These are phyloP conservation scores for Thalassarche chlororhynchos DNA, from an alignment of 2,113 vertebrate species.

Conservation along the genomic window DNA sequence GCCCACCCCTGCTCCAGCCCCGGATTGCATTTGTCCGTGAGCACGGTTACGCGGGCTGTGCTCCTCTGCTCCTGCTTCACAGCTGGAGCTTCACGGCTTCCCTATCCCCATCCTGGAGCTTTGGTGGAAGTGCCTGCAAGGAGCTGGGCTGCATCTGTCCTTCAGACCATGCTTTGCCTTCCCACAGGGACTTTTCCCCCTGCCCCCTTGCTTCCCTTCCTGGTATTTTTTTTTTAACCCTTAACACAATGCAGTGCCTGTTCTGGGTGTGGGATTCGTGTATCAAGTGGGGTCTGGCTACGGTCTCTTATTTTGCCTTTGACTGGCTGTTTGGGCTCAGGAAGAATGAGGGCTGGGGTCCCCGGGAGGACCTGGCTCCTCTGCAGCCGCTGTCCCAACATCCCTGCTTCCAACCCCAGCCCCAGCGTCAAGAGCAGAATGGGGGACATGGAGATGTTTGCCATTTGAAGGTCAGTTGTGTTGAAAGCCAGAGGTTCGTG, in stretches of 20 bases:
- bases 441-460: not conserved
- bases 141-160: not conserved
- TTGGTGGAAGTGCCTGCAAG: not conserved
- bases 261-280: not conserved
- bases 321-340: not conserved
- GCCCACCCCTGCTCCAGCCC: not conserved
- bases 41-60: rapidly evolving
- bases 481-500: not conserved
- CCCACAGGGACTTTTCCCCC: not conserved
- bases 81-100: not conserved
- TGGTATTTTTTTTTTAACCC: not conserved
- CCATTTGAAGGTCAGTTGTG: not conserved
- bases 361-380: not conserved
- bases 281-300: not conserved
- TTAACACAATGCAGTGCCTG: not conserved
- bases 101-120: not conserved
- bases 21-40: rapidly evolving
- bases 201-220: not conserved
- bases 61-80: not conserved
- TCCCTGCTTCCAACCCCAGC: not conserved
- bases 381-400: rapidly evolving
- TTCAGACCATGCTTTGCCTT: not conserved
- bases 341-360: not conserved
- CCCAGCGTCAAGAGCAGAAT: not conserved
- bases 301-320: not conserved